Evolutionary conservation across 2,113 vertebrate genomes (phyloP), one percentile per base, ranked within the genome.

Genomic region (Myrmophylax atrothorax): DNA sequence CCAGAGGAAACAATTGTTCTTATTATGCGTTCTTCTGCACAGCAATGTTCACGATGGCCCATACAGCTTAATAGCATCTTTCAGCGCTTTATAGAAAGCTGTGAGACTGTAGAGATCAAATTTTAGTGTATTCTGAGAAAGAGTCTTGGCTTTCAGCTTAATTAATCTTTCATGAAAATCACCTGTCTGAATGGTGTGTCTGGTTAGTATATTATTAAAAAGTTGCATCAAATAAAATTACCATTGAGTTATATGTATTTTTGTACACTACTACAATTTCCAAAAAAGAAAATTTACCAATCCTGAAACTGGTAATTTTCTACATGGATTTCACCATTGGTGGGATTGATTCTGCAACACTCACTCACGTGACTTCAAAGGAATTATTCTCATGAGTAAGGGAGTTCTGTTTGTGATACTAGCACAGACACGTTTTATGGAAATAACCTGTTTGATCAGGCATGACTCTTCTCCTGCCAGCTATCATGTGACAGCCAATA

Each of bases 381-480:
- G 38, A 9, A 4, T 82, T 84, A 90, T 81, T 96, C 83, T 94
- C 90, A 86, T 96, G 96, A 96, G 90, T 96, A 95, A 94, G 94
- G 83, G 88, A 96, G 95, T 90, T 87, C 93, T 93, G 69, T 91
- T 91, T 82, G 72, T 88, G 68, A 73, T 96, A 78, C 97, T 72
- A 97, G 94, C 84, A 83, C 17, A 80, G 96, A 93, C 96, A 96
- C 87, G 94, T 96, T 97, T 97, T 83, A 96, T 96, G 94, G 74
- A 94, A 96, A 96, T 89, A 96, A 91, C 72, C 83, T 95, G 90
- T 96, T 97, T 97, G 95, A 96, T 96, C 91, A 73, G 93, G 77
- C 89, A 93, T 95, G 90, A 89, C 87, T 97, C 84, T 90, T 91
- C 84, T 94, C 90, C 84, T 96, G 87, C 94, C 90, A 93, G 92